Base-by-base conservation (phyloP, 2,113 vertebrate genomes). In the Eidolon helvum region DNA sequence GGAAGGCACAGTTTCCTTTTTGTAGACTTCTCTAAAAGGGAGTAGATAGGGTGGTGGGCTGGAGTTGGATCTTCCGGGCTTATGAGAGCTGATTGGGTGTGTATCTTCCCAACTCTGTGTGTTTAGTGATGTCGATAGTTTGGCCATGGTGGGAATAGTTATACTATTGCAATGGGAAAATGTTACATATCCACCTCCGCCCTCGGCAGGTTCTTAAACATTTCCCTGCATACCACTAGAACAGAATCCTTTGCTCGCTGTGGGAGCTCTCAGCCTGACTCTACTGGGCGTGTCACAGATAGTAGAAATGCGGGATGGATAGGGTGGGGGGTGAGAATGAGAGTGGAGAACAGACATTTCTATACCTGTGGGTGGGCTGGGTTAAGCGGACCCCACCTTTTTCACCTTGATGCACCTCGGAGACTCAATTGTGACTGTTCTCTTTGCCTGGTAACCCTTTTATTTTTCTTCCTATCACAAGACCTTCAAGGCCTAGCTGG, bases 201-300 rank as follows among this genome's bases (percentile, higher is more conserved):
- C 1, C 4, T n/a, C 24, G 45, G n/a, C 15, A 12, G 30, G 3
- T 35, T 66, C 5, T 63, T 48, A 48, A 78, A 65, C 48, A 38
- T 43, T 61, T 43, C 40, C 33, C 8, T 5, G 1, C 2, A 15
- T 12, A 12, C 0, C 24, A 28, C 15, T 14, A 26, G 28, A 9
- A 18, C 35, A 63, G 53, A 59, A 59, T 75, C n/a, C 4, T 19
- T 69, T 38, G 3, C 59, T 90, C 82, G 53, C 43, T n/a, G 0
- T n/a, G 9, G 30, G 77, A 91, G 43, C 28, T 50, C 28, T 83
- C 11, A 10, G 50, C 53, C 22, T 45, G 21, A 26, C 43, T 28
- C 92, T 53, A 4, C 19, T 57, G 61, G 18, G 61, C 28, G 16
- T 21, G 8, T 71, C 53, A 9, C 0, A 11, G 83, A 33, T 55